Evolutionary conservation across 2,797 vertebrate species (phyloP).

Genomic region (Malacoraja senta): DNA sequence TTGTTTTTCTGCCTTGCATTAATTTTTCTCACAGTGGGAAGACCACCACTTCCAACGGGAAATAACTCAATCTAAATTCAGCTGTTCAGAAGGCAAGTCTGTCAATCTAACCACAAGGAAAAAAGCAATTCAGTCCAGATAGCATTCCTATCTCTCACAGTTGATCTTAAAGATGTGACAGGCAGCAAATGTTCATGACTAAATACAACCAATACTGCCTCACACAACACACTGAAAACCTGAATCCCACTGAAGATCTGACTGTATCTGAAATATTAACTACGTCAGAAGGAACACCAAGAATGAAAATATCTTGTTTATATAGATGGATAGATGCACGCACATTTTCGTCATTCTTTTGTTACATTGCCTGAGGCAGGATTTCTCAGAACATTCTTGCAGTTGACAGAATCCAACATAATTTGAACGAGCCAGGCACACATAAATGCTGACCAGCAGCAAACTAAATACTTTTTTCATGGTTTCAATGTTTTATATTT

Average conservation of each 20-base stretch:
- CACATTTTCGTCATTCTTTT: background rate
- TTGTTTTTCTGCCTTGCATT: background rate
- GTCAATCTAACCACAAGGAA: background rate
- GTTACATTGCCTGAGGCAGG: background rate
- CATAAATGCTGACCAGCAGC: background rate
- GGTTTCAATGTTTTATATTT: background rate
- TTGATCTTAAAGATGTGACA: background rate
- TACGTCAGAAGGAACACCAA: background rate
- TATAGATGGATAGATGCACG: background rate
- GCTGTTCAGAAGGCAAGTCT: background rate
- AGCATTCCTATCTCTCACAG: background rate
- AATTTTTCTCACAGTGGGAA: background rate
- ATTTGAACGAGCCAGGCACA: background rate
- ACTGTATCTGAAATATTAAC: background rate
- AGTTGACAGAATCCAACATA: background rate
- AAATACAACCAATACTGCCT: background rate
- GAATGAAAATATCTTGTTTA: background rate
- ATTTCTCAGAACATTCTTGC: background rate
- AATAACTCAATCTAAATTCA: background rate
- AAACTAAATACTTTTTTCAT: background rate
- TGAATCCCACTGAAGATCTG: background rate
- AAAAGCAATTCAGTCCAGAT: background rate
- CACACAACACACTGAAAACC: background rate
- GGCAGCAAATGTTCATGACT: background rate
- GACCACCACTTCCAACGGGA: background rate